phyloP scores from a whole-genome alignment of 2,888 invertebrate genomes.

The Chloromyia formosa region DNA sequence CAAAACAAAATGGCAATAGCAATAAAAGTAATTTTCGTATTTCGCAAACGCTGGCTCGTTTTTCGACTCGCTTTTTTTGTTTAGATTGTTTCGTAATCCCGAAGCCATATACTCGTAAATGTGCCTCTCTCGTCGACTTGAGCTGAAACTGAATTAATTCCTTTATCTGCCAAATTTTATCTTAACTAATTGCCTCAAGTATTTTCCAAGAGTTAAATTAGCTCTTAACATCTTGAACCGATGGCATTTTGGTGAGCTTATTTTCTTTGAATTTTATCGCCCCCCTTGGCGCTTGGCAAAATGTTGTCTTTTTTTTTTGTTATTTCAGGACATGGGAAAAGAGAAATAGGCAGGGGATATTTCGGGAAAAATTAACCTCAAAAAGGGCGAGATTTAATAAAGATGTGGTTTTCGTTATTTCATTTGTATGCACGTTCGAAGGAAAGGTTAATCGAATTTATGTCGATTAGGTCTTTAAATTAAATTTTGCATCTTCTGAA shows the following conservation, averaged over 20 bases:
- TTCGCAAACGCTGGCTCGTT: conserved; percentile 17
- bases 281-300: no score
- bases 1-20: background rate
- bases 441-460: no score
- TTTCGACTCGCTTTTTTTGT: background rate
- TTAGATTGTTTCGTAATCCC: conserved; percentile 41
- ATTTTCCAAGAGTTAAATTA: conserved; percentile 45
- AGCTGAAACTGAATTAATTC: conserved; percentile 38
- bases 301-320: no score
- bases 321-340: no score
- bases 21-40: conserved; percentile 18
- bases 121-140: conserved; percentile 27
- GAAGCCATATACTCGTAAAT: conserved; percentile 3
- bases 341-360: no score
- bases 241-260: conserved; percentile 30
- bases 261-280: conserved; percentile 14
- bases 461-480: no score
- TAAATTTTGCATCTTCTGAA: no score
- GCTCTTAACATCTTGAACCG: conserved; percentile 42
- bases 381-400: no score
- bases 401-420: no score
- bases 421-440: no score
- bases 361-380: no score
- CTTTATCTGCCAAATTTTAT: conserved; percentile 41
- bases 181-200: conserved; percentile 44